Base-by-base conservation (phyloP, 2,113 vertebrate genomes). In the Pleuronectes platessa region DNA sequence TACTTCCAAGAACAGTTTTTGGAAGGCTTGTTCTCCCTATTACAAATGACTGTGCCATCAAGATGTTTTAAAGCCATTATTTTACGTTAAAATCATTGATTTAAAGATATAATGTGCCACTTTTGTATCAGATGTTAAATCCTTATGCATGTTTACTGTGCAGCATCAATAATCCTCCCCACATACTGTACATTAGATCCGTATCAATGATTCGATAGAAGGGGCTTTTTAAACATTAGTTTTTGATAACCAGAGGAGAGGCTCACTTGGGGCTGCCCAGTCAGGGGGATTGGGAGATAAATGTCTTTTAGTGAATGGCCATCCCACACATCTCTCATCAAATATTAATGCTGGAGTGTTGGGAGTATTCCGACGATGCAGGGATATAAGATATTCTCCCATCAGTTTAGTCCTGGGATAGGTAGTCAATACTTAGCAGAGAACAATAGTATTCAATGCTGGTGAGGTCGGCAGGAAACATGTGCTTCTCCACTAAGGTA, bases 311-410 rank as follows among this genome's bases (percentile, higher is more conserved):
- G 87, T 87, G 91, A 93, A 84, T 83, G 83, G 86, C 86, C 86
- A 69, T 79, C 91, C 88, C 88, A 88, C 86, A 83, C 86, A 71
- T 89, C 59, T 59, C 55, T 86, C 83, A 95, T 96, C 94, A 95
- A 96, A 95, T 95, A 96, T 95, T 96, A 92, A 96, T 92, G 72
- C 86, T 78, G 79, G 95, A 95, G 89, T 83, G 88, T 56, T 85
- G 79, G 89, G 83, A 92, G 78, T 93, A 89, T 90, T 91, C 82
- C 37, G 80, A 88, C 42, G 82, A 85, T 78, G 88, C 88, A 80
- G 82, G 76, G 91, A 82, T 92, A 82, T 63, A 86, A 65, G 81
- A 89, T 85, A 85, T 75, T 82, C 75, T 83, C 58, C 51, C 66
- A 75, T 82, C 82, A 31, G 76, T 85, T 76, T 21, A 56, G 70